Evolutionary conservation across 2,113 vertebrate genomes (phyloP).

Genomic region (Heterotis niloticus): DNA sequence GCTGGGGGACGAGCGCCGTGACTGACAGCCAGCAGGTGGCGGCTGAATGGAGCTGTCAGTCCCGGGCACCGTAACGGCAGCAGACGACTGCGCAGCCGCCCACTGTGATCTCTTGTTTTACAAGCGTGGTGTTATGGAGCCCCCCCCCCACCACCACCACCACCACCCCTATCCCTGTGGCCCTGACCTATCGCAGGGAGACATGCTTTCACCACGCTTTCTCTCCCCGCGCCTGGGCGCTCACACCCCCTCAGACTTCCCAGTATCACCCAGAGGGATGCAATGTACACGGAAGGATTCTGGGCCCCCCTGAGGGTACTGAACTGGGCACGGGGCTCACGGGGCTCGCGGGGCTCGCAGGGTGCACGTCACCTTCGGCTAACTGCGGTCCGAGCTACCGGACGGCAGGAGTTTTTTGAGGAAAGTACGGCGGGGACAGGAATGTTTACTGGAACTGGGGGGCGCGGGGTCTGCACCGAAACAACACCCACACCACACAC

Average conservation of each 20-base stretch:
- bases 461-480: too few relatives aligned
- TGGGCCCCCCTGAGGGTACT: too few relatives aligned
- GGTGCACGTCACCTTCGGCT: too few relatives aligned
- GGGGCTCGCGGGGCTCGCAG: too few relatives aligned
- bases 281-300: too few relatives aligned
- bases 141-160: conserved; percentile 15
- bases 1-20: conserved; percentile 66
- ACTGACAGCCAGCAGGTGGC: conserved; percentile 80
- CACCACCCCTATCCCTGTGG: conserved; percentile 32
- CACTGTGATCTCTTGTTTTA: conserved; percentile 69
- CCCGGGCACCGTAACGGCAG: conserved; percentile 57
- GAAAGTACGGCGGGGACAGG: too few relatives aligned
- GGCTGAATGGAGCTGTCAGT: conserved; percentile 68
- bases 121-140: conserved; percentile 32
- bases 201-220: conserved; percentile 40
- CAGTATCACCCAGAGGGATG: neutral
- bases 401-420: too few relatives aligned
- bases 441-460: too few relatives aligned
- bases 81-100: conserved; percentile 56
- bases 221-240: conserved; percentile 19
- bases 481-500: too few relatives aligned
- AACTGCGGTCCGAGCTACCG: too few relatives aligned
- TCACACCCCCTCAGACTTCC: neutral
- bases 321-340: too few relatives aligned
- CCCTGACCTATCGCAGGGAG: conserved; percentile 32